phyloP scores from a whole-genome alignment of 1,140 invertebrate genomes.

The Drosophila nigromelanica region DNA sequence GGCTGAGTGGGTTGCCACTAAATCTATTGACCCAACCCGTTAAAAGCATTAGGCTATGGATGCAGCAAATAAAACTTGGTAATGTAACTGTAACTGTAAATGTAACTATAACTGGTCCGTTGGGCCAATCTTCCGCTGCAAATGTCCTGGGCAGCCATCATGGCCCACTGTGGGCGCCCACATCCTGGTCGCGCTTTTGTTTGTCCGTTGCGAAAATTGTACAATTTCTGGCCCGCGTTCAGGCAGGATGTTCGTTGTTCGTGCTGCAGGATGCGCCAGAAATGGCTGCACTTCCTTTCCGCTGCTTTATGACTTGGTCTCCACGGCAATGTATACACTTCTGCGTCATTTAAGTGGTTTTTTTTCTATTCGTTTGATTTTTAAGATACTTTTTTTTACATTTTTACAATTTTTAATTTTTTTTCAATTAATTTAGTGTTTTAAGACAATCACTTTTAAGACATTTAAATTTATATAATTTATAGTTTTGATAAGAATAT shows the following conservation, averaged over 20 bases:
- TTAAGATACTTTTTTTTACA: too few relatives aligned
- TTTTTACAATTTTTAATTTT: too few relatives aligned
- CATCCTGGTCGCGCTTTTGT: slow-evolving; percentile 72
- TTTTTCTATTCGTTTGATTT: too few relatives aligned
- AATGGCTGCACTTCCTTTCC: slow-evolving; percentile 72
- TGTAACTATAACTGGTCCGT: slow-evolving; percentile 32
- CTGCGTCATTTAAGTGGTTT: slow-evolving; percentile 6
- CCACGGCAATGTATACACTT: neutral
- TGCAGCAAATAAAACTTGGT: slow-evolving; percentile 61
- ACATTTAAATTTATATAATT: too few relatives aligned
- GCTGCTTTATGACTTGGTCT: slow-evolving; percentile 36
- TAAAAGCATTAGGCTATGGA: slow-evolving; percentile 33
- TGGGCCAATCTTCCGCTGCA: slow-evolving; percentile 22
- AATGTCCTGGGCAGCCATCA: neutral
- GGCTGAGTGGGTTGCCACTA: slow-evolving; percentile 25
- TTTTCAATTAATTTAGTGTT: too few relatives aligned
- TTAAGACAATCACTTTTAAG: too few relatives aligned
- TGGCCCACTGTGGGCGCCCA: slow-evolving; percentile 14
- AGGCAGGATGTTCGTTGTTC: slow-evolving; percentile 46
- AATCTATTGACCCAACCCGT: slow-evolving; percentile 52
- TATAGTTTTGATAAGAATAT: too few relatives aligned
- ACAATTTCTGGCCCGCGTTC: slow-evolving; percentile 63
- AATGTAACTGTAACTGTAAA: slow-evolving; percentile 37
- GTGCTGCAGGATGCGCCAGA: slow-evolving; percentile 67
- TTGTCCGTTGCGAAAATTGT: slow-evolving; percentile 66